Base-by-base conservation (phyloP, 2,113 vertebrate genomes). In the Caranx melampygus region DNA sequence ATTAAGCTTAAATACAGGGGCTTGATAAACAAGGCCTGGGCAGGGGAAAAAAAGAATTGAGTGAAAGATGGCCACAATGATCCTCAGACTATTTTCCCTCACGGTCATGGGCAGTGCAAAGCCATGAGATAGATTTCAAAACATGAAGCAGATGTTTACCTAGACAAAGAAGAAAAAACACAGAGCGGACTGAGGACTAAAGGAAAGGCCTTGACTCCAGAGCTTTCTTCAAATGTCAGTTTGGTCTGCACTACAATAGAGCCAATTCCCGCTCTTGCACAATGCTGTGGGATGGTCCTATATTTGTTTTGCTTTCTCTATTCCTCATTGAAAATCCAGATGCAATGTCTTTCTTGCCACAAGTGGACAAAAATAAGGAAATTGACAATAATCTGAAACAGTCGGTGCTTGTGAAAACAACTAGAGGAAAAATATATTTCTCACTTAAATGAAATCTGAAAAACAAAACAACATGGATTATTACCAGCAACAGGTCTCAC, bases 1-100 rank as follows among this genome's bases (percentile, higher is more conserved):
- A 96, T 95, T 95, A 94, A 96, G 93, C 95, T 95, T 96, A 96
- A 96, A 95, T 95, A 96, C 94, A 95, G 95, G 95, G 95, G 95
- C 93, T 95, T 95, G 95, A 95, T 95, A 96, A 96, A 95, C 94
- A 95, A 95, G 94, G 92, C 84, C 80, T 89, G 92, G 93, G 91
- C 89, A 90, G 90, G 87, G 85, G 88, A 89, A 92, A 82, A 87
- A 91, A 90, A 92, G 88, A 90, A 93, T 86, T 89, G 86, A 92
- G 87, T 84, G 89, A 90, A 92, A 92, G 88, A 92, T 86, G 71
- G 90, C 94, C 93, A 89, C 94, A 94, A 93, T 89, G 90, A 92
- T 93, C 88, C 92, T 94, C 88, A 91, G 88, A 94, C 91, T 91
- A 84, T 94, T 94, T 94, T 93, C 90, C 88, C 91, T 92, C 90